phyloP scores from a whole-genome alignment of 1,140 invertebrate species.

The Chymomyza costata region DNA sequence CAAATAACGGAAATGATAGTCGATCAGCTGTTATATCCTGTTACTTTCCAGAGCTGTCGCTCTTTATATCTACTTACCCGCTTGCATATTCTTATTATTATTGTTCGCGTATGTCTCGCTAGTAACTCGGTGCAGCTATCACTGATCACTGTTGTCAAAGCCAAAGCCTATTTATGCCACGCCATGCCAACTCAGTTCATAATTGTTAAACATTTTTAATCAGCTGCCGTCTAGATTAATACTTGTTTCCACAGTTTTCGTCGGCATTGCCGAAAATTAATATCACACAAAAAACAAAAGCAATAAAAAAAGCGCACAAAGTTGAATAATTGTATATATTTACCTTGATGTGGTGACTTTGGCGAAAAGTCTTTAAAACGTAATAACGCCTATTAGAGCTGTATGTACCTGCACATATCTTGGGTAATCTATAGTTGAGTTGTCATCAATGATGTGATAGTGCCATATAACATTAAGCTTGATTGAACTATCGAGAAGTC shows the following conservation, averaged over 20 bases:
- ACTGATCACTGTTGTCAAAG: conserved; percentile 36
- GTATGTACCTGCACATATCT: too few species aligned
- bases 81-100: conserved; percentile 36
- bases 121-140: conserved; percentile 36
- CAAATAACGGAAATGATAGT: neutral
- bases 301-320: too few species aligned
- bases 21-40: conserved; percentile 9
- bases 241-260: conserved; percentile 44
- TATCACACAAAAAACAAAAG: too few species aligned
- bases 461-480: too few species aligned
- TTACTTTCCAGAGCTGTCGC: conserved; percentile 2
- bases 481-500: too few species aligned
- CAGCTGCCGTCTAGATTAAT: conserved; percentile 58
- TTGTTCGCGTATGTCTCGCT: conserved; percentile 32
- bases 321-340: too few species aligned
- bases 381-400: too few species aligned
- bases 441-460: too few species aligned
- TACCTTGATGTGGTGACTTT: too few species aligned
- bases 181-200: too few species aligned
- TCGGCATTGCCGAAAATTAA: conserved; percentile 40
- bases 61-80: conserved; percentile 55
- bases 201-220: conserved; percentile 48
- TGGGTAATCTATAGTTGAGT: too few species aligned
- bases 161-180: conserved; percentile 49
- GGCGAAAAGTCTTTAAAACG: too few species aligned